Evolutionary conservation across 1,140 invertebrate genomes (phyloP).

Genomic region (Chelonus insularis): DNA sequence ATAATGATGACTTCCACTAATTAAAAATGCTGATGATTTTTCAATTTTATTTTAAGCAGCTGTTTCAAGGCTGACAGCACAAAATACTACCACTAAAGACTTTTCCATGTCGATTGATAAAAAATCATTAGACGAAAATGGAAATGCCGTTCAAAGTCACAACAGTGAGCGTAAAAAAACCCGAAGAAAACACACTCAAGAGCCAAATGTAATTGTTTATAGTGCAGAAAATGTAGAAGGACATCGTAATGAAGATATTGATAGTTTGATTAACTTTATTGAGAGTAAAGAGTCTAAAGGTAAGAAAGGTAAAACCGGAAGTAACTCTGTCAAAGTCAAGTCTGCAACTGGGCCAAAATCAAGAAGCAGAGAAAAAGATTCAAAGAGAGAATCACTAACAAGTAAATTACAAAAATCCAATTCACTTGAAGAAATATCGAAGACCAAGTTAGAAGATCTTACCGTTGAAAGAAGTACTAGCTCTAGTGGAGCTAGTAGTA

Average conservation of each 20-base stretch:
- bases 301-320: conserved; percentile 50
- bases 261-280: conserved; percentile 61
- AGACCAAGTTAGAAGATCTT: conserved; percentile 70
- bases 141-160: conserved; percentile 65
- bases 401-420: conserved; percentile 66
- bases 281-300: conserved; percentile 57
- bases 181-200: conserved; percentile 62
- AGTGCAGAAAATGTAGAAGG: conserved; percentile 68
- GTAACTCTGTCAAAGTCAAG: conserved; percentile 50
- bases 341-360: conserved; percentile 49
- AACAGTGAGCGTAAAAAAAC: conserved; percentile 58
- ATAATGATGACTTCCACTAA: too few relatives aligned
- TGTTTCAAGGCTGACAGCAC: conserved; percentile 45
- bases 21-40: too few relatives aligned
- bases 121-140: conserved; percentile 70
- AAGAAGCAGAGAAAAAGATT: conserved; percentile 52
- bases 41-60: too few relatives aligned
- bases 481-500: conserved; percentile 49
- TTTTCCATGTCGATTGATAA: conserved; percentile 49
- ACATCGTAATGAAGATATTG: conserved; percentile 66
- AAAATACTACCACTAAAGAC: conserved; percentile 46
- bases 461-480: conserved; percentile 56
- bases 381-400: conserved; percentile 54
- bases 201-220: conserved; percentile 67
- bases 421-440: conserved; percentile 72